These are phyloP conservation scores for Heliconius charithonia DNA, from an alignment of 2,888 invertebrate species.

Conservation along the genomic window DNA sequence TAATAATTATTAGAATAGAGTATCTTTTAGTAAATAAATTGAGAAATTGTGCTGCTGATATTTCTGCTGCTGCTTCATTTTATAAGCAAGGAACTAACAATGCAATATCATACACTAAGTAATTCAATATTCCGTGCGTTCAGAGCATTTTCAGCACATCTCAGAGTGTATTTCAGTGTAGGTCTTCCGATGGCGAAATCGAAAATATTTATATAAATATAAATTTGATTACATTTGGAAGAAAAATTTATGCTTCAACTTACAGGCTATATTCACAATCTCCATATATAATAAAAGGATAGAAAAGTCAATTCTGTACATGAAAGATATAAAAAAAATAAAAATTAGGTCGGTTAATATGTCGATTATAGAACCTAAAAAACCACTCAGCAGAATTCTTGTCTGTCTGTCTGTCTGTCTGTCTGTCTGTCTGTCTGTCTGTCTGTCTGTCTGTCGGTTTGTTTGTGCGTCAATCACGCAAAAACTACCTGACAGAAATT, in stretches of 20 bases:
- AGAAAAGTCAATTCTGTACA: no score
- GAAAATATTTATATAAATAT: neutral
- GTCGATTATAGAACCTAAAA: no score
- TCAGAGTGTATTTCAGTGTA: slow-evolving; percentile 2
- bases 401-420: no score
- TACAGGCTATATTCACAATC: neutral
- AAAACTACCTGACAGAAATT: no score
- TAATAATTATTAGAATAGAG: neutral
- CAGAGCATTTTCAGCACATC: slow-evolving; percentile 3
- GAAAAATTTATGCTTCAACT: neutral
- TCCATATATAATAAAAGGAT: no score
- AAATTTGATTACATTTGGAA: neutral
- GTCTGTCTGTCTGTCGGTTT: no score
- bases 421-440: no score
- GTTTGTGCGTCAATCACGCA: no score
- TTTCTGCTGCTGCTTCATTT: slow-evolving; percentile 4
- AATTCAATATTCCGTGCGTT: neutral
- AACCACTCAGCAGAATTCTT: no score
- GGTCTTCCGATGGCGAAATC: neutral
- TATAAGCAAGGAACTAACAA: neutral
- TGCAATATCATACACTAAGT: neutral
- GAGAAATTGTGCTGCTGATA: neutral
- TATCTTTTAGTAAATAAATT: neutral
- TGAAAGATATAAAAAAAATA: no score
- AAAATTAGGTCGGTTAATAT: no score